Evolutionary conservation across 2,888 invertebrate species (phyloP), one percentile per base, ranked within the genome.

Genomic region (Melanargia galathea): DNA sequence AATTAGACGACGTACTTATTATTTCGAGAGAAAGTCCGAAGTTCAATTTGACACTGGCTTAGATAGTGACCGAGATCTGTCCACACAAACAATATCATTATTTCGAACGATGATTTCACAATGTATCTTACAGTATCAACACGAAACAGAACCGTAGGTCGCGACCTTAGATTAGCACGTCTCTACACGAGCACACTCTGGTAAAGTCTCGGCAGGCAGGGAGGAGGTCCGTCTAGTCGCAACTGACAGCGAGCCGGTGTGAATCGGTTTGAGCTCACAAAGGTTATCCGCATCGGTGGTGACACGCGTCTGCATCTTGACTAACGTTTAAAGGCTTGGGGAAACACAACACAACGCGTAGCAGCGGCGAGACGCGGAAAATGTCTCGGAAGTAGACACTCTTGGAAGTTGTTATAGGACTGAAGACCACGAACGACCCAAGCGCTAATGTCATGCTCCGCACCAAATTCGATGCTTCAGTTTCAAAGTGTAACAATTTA

Each of bases 181-280:
- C 7, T 33, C 13, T 54, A 35, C 62, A 63, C 58, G 62, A 58
- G 58, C n/a, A n/a, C n/a, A n/a, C n/a, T n/a, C n/a, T n/a, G 20
- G 11, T 16, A 33, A 38, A 22, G 16, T 48, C 16, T 56, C 33
- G 26, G 30, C 16, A 16, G 48, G 10, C 51, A 30, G 8, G n/a
- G n/a, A n/a, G n/a, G n/a, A n/a, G n/a, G 30, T 30, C 16, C 8
- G 51, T 46, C 64, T 26, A 24, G 62, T 40, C 16, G 7, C 22
- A 46, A 58, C 64, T 62, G 52, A 62, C 24, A 33, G 1, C 30
- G n/a, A 30, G 45, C 60, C 43, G 55, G 38, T 52, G 22, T 2
- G 20, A 51, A 52, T 35, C 51, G 24, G 62, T 43, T 52, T 18
- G n/a, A 16, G 38, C 10, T 45, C 51, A 51, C 62, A 63, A 45